Evolutionary conservation across 2,113 vertebrate genomes (phyloP).

Genomic region (Butorides virescens): DNA sequence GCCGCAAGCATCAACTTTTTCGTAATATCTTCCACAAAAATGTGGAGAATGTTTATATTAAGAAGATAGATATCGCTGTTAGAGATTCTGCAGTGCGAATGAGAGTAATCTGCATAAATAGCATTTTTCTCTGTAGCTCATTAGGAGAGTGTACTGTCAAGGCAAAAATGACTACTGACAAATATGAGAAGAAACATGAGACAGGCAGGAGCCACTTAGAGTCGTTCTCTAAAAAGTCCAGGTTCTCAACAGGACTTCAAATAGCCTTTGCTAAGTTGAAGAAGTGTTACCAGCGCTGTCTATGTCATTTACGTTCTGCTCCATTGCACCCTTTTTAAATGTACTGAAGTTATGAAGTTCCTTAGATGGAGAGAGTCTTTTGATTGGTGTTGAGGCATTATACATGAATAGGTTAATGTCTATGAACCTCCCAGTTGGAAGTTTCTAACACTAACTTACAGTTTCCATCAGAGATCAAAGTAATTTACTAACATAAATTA

Average conservation of each 20-base stretch:
- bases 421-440: slow-evolving; percentile 69
- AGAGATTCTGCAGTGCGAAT: neutral
- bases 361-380: slow-evolving; percentile 58
- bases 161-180: neutral
- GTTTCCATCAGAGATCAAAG: slow-evolving; percentile 74
- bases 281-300: slow-evolving; percentile 6
- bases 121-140: neutral
- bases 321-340: slow-evolving; percentile 39
- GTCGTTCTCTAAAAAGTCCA: neutral
- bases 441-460: slow-evolving; percentile 67
- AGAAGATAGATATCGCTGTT: neutral
- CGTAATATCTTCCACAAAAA: neutral
- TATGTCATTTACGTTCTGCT: slow-evolving; percentile 60
- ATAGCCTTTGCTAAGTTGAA: slow-evolving; percentile 9
- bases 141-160: neutral
- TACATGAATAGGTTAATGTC: slow-evolving; percentile 69
- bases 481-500: slow-evolving; percentile 77
- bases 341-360: slow-evolving; percentile 54
- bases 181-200: neutral
- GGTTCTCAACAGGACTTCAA: slow-evolving; percentile 12
- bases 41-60: neutral
- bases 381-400: slow-evolving; percentile 62
- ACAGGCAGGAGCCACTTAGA: neutral
- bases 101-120: slow-evolving; percentile 17
- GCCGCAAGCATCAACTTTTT: neutral